Base-by-base conservation (phyloP, 2,888 invertebrate species). In the Hirtodrosophila histrioides region DNA sequence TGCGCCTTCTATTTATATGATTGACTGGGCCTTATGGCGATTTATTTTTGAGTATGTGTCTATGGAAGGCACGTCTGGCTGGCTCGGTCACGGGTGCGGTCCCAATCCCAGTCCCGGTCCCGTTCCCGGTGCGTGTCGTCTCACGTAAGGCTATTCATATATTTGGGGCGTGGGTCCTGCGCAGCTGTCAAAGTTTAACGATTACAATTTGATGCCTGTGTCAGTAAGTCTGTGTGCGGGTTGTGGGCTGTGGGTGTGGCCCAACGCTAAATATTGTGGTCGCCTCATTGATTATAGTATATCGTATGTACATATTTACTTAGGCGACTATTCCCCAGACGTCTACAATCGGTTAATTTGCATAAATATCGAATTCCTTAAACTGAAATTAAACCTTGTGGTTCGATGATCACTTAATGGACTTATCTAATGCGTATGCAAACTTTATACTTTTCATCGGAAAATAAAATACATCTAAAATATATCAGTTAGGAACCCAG, bases 21-120 rank as follows among this genome's bases (percentile, higher is more conserved):
- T 84, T 86, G 87, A 75, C 75, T 69, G 49, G 67, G 54, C 49
- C 58, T 62, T 56, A 57, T 31, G 35, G 45, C 48, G 40, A 46
- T 55, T 61, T 65, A 62, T 53, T 65, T 74, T 67, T 53, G 31
- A 69, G 63, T 50, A 43, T 60, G 56, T 44, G 43, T 36, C 24
- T 39, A 44, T n/a, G 35, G 58, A 41, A 33, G 33, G 33, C 49
- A 41, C 24, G 58, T 51, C 40, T 27, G 4, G 10, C 4, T n/a
- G n/a, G 0, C 53, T 46, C 45, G 27, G 8, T 48, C 29, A 4
- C 40, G 23, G 46, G 17, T 44, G 27, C 23, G 7, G 23, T 33
- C 24, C n/a, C n/a, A n/a, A n/a, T n/a, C n/a, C n/a, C n/a, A n/a
- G n/a, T n/a, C n/a, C n/a, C n/a, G n/a, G n/a, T n/a, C n/a, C n/a